phyloP scores from a whole-genome alignment of 1,140 invertebrate species.

The Aplysia californica region DNA sequence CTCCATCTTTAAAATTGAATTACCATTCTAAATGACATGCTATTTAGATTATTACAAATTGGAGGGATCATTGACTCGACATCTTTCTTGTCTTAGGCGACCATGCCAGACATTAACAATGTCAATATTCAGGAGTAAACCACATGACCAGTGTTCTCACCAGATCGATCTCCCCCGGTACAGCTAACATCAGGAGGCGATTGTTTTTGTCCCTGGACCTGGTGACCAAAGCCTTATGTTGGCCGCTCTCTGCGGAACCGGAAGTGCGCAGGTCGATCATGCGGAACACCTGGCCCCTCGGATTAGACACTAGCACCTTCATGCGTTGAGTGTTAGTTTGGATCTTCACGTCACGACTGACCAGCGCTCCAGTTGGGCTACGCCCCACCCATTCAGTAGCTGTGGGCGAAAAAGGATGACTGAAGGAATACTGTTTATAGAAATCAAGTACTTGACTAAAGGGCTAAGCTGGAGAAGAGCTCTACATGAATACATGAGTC shows the following conservation, averaged over 20 bases:
- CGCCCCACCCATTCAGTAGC: slow-evolving; percentile 45
- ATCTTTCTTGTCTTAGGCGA: too few relatives aligned
- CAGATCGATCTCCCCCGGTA: slow-evolving; percentile 44
- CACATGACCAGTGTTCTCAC: slow-evolving; percentile 22
- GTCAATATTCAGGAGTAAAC: too few relatives aligned
- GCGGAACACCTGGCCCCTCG: slow-evolving; percentile 59
- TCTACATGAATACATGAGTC: too few relatives aligned
- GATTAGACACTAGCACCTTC: slow-evolving; percentile 40
- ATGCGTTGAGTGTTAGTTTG: slow-evolving; percentile 32
- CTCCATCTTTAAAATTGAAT: too few relatives aligned
- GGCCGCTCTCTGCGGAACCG: background rate
- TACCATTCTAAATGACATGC: too few relatives aligned
- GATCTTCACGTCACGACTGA: slow-evolving; percentile 38
- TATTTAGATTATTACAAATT: too few relatives aligned
- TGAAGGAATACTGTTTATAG: too few relatives aligned
- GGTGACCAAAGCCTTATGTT: slow-evolving; percentile 27
- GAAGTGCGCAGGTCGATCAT: slow-evolving; percentile 69
- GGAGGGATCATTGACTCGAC: too few relatives aligned
- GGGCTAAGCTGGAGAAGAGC: too few relatives aligned
- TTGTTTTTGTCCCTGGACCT: slow-evolving; percentile 29
- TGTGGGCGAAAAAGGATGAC: background rate
- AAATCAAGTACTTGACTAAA: too few relatives aligned
- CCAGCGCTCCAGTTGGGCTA: slow-evolving; percentile 20
- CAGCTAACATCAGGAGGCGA: slow-evolving; percentile 34
- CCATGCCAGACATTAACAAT: too few relatives aligned